Percentiles rank a stretch among this genome's conserved stretches.
phyloP scores from a whole-genome alignment of 1,140 invertebrate genomes.

The Choristoneura fumiferana region DNA sequence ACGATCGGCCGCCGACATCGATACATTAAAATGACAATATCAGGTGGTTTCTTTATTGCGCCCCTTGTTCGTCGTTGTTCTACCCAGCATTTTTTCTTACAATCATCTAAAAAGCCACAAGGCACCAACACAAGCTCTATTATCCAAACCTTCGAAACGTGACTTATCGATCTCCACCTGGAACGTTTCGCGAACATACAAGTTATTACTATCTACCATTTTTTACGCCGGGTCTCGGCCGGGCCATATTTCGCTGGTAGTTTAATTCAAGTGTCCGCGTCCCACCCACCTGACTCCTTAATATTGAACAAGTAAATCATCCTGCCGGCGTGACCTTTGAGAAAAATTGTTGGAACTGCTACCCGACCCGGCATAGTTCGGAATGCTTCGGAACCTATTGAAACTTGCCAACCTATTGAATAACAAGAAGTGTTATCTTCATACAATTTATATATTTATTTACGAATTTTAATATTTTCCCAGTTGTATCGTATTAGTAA shows the following conservation, averaged over 20 bases:
- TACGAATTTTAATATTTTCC: too few species aligned
- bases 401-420: too few species aligned
- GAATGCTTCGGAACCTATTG: background rate
- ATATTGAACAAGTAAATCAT: slow-evolving; percentile 44
- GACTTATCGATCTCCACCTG: background rate
- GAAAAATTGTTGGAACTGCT: slow-evolving; percentile 21
- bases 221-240: background rate
- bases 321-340: slow-evolving; percentile 26
- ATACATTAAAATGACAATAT: too few species aligned
- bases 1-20: too few species aligned
- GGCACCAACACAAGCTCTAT: too few species aligned
- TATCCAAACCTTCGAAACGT: background rate
- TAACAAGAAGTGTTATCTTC: too few species aligned
- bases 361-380: background rate
- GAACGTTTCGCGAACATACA: background rate
- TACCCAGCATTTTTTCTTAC: too few species aligned
- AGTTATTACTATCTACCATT: background rate
- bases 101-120: too few species aligned
- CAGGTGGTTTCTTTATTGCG: too few species aligned
- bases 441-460: too few species aligned
- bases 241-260: slow-evolving; percentile 32
- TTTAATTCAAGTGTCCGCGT: slow-evolving; percentile 37
- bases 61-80: too few species aligned
- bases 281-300: slow-evolving; percentile 39
- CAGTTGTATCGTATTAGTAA: too few species aligned